phyloP scores from a whole-genome alignment of 2,797 vertebrate genomes.

The Takifugu ocellatus region DNA sequence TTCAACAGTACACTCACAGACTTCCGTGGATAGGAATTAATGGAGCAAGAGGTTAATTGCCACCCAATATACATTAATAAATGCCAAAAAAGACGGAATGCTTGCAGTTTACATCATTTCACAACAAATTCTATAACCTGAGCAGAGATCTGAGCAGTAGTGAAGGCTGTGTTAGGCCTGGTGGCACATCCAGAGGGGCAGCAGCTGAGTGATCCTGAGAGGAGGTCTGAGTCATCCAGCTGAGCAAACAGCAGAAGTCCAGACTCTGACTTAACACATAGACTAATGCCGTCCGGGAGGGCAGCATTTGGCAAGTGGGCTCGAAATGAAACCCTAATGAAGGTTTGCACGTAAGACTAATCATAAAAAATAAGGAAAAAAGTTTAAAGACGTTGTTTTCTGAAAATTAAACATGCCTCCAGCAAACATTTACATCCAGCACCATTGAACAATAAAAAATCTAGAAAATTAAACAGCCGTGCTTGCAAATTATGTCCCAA shows the following conservation, averaged over 20 bases:
- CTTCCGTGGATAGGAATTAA: conserved; percentile 3
- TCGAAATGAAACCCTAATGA: conserved; percentile 19
- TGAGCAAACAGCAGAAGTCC: conserved; percentile 55
- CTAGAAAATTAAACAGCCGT: no score
- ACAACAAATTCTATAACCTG: conserved; percentile 20
- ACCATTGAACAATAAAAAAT: no score
- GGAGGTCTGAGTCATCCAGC: conserved; percentile 50
- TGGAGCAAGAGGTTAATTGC: not conserved
- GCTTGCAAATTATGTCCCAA: no score
- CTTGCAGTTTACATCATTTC: conserved; percentile 21
- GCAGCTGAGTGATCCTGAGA: conserved; percentile 31
- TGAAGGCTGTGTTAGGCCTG: conserved; percentile 8
- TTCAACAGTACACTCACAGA: conserved; percentile 1
- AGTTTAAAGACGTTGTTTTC: no score
- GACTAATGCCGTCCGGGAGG: conserved; percentile 28
- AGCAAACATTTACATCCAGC: no score
- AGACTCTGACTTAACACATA: conserved; percentile 39
- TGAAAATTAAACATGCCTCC: no score
- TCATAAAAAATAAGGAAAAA: conserved; percentile 1
- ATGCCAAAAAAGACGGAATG: conserved; percentile 1
- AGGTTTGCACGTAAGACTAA: conserved; percentile 13
- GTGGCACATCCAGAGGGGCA: conserved; percentile 37
- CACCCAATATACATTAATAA: no score
- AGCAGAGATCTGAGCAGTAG: conserved; percentile 11
- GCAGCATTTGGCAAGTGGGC: conserved; percentile 22